Conservation (phyloP, 2,113 vertebrate species). For the Glaucidium brasilianum region DNA sequence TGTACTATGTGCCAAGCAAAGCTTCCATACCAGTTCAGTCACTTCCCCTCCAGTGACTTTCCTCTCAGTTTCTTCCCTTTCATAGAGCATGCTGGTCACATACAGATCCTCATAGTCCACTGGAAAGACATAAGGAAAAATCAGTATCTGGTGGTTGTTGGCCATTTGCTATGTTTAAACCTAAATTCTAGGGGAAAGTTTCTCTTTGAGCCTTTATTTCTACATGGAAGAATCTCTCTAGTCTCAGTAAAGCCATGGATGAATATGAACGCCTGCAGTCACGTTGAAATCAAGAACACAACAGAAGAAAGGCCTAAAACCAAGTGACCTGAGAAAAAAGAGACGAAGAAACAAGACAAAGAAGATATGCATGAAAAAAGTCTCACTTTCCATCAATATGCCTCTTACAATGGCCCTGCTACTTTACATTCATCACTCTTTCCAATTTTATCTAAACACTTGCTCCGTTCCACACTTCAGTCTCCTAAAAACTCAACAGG, state of each 20-base stretch:
- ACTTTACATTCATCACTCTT: neutral
- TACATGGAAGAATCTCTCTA: neutral
- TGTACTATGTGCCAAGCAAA: constrained; percentile 33
- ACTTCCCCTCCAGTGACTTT: neutral
- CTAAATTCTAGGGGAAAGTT: neutral
- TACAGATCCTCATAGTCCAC: neutral
- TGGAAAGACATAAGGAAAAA: neutral
- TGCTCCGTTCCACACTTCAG: neutral
- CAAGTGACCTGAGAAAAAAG: neutral
- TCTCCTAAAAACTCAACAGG: neutral
- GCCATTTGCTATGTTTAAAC: neutral
- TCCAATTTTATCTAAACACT: neutral
- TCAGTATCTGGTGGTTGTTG: neutral
- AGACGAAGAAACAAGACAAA: neutral
- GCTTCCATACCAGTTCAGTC: constrained; percentile 30
- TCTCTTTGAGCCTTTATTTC: neutral
- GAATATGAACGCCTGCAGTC: neutral
- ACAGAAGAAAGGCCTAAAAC: neutral
- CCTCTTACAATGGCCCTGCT: neutral
- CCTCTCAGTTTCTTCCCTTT: constrained; percentile 5
- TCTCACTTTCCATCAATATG: neutral
- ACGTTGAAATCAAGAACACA: neutral
- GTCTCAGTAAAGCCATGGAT: neutral
- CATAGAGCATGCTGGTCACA: constrained; percentile 47
- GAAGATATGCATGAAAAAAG: neutral